Base-by-base conservation (phyloP, 2,888 invertebrate genomes). In the Drosophila mulleri region DNA sequence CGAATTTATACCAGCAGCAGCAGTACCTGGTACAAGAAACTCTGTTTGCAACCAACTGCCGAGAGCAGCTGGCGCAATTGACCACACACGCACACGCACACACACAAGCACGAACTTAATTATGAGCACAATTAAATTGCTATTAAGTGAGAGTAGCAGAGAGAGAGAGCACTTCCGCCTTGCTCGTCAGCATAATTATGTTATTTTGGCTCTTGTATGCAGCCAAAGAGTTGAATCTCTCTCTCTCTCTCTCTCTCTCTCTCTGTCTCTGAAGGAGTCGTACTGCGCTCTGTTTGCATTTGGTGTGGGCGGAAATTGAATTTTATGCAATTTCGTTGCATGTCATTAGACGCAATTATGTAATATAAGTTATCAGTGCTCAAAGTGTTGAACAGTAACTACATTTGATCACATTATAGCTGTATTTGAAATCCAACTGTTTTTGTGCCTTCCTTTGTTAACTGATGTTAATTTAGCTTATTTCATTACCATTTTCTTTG, bases 291-390 rank as follows among this genome's bases (percentile, higher is more conserved):
- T 45, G 39, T 48, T 47, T 67, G 66, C 58, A 44, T 41, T 37
- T 14, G 53, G 62, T 62, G 52, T 77, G 45, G 64, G 47, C 37
- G 86, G 72, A 88, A 85, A 88, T 85, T 83, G 73, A 88, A 88
- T 88, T 85, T 88, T 62, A 59, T 73, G 72, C 73, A 88, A 88
- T 81, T 81, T 88, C 76, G 75, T 86, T 88, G 89, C 83, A 81
- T 85, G 72, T 70, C 83, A 84, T 85, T 88, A 88, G 77, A 62
- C 67, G 77, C 83, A 86, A 86, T 86, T 86, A 89, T 70, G 70
- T 72, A 80, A 80, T 88, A 80, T 70, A 68, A 73, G 72, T 61
- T 39, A 45, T 44, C 50, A 14, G 59, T 35, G 29, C 16, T 18
- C 47, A 75, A 72, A 76, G 81, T 76, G 81, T 81, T 80, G 76